Base-by-base conservation (phyloP, 2,113 vertebrate genomes). In the Cacatua alba region DNA sequence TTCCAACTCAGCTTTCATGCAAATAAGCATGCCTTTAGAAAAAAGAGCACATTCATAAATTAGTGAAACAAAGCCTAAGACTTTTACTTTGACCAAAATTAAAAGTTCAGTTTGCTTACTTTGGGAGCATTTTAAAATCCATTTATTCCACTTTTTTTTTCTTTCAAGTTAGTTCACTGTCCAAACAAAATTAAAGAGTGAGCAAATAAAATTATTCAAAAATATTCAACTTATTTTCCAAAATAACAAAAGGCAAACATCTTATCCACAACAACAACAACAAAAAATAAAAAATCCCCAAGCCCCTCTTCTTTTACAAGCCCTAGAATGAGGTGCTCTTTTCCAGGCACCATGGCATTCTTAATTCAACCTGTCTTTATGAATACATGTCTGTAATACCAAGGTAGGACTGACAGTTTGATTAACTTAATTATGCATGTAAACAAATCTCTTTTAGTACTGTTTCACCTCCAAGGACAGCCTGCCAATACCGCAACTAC, bases 381-480 rank as follows among this genome's bases (percentile, higher is more conserved):
- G 12, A 37, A 2, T 0, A 18, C 24, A 48, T 13, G 31, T 17
- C 53, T 39, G 31, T 2, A 31, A 60, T 1, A 3, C 6, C 53
- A 13, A 1, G 2, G 44, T 10, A 64, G 48, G 16, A 4, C 14
- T 15, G 44, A 11, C 21, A 33, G 43, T 24, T 59, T 41, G 39
- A 63, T 29, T 51, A 35, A 28, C 55, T 24, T 39, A 35, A 23
- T 29, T 10, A 7, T 8, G 4, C 3, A 4, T 2, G 15, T 26
- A 52, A 71, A 49, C 35, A 10, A 55, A 48, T 1, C 6, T 19
- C 29, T 62, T 59, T 35, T 33, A 9, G 39, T 12, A 49, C 37
- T 53, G 59, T 63, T 41, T 11, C 70, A 12, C 33, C 2, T 24
- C 26, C 37, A 5, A 2, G n/a, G 35, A 17, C 49, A 39, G 29